Base-by-base conservation (phyloP, 2,888 invertebrate genomes). In the Tromatobia lineatoria region DNA sequence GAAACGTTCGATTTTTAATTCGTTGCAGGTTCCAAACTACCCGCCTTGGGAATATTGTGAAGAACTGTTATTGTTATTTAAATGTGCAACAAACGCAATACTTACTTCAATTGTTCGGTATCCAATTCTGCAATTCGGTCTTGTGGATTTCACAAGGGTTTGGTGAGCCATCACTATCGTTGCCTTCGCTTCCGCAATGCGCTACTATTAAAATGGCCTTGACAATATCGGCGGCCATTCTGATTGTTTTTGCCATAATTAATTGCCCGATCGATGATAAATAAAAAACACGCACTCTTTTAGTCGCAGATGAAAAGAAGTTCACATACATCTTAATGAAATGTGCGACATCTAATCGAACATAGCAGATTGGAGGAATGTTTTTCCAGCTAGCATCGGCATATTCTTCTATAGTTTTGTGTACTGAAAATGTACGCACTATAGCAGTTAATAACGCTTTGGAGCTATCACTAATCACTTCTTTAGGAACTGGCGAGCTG, bases 371-470 rank as follows among this genome's bases (percentile, higher is more conserved):
- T 8, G 84, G 84, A 38, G 69, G 11, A 4, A 47, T 29, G 18
- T 25, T n/a, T 3, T 50, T 11, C 69, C 67, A 81, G 50, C 82
- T 76, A n/a, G 84, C 71, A 61, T 88, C 78, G 0, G 69, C 79
- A 83, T 87, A 88, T 61, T 86, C 83, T 76, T 87, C 85, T 8
- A 88, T 57, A 11, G 78, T 86, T 38, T 69, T 38, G 52, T 79
- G 71, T 11, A 66, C 59, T 20, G 87, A 85, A 67, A 86, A 88
- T 13, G 67, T 42, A 38, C 86, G 50, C 10, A 87, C 69, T 3
- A 78, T 57, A n/a, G 89, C 87, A n/a, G 73, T 86, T 10, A 87
- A 57, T 7, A 89, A 57, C 23, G 89, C 88, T 54, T 70, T 81
- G 2, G 85, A 87, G 2, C 70, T 50, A 74, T 90, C 88, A 1